Percentiles rank a stretch among this genome's conserved stretches.
Conservation (phyloP, 2,888 invertebrate genomes). For the Yponomeuta malinellus region DNA sequence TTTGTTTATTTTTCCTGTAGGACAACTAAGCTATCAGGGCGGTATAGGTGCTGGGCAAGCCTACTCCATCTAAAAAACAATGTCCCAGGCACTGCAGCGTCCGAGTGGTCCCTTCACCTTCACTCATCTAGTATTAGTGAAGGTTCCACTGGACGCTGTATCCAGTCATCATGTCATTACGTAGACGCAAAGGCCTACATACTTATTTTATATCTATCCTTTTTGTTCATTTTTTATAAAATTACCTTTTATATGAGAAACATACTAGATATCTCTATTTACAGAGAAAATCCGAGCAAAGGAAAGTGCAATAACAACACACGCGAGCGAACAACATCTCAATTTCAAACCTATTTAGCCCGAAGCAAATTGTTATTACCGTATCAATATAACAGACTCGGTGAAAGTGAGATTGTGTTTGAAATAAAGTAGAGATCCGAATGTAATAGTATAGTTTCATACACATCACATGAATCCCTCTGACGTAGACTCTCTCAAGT, state of each 20-base stretch:
- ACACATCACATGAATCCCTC: neutral
- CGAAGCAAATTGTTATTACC: neutral
- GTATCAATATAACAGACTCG: conserved; percentile 5
- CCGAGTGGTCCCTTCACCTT: too few species aligned
- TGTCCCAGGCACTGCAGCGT: too few species aligned
- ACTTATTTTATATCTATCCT: too few species aligned
- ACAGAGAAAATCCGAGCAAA: neutral
- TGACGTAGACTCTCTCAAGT: neutral
- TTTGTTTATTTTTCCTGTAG: too few species aligned
- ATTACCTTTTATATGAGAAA: neutral
- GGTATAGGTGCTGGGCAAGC: too few species aligned
- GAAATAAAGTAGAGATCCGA: neutral
- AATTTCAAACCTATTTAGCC: conserved; percentile 4
- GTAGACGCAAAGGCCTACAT: too few species aligned
- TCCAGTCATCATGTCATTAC: too few species aligned
- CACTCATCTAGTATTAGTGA: too few species aligned
- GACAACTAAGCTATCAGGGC: too few species aligned
- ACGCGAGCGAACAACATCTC: conserved; percentile 3
- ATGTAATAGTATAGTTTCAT: neutral
- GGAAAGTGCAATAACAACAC: neutral
- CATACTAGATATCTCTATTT: neutral
- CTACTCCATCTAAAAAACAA: too few species aligned
- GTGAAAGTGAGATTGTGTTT: neutral
- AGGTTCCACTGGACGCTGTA: too few species aligned
- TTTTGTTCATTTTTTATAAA: neutral